Conservation (phyloP, 2,888 invertebrate genomes). For the Caenorhabditis zanzibari region DNA sequence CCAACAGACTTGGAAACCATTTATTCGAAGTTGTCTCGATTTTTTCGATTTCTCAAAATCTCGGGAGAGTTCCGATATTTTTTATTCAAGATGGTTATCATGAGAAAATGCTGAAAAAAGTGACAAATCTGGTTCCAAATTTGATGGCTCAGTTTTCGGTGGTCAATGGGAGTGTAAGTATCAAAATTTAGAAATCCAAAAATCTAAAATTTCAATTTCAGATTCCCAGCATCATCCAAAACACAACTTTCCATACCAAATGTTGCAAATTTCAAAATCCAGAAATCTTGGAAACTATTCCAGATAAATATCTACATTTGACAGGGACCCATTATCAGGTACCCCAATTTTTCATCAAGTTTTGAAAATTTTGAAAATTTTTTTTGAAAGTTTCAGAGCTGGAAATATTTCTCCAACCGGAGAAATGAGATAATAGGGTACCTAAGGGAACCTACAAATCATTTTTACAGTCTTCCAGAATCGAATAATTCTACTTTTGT, state of each 20-base stretch:
- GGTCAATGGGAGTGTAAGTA: conserved; percentile 16
- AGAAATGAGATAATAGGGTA: not conserved
- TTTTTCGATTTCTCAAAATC: not conserved
- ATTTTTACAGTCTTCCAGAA: not conserved
- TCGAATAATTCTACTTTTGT: not conserved
- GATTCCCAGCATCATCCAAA: not conserved
- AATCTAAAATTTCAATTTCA: not conserved
- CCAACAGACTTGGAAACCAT: conserved; percentile 1
- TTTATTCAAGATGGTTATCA: conserved; percentile 11
- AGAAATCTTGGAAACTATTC: not conserved
- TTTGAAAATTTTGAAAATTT: not conserved
- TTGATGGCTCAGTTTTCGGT: not conserved
- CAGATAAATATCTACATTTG: not conserved
- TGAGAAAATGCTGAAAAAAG: conserved; percentile 6
- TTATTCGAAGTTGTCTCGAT: not conserved
- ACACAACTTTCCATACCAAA: not conserved
- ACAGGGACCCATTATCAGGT: conserved; percentile 8
- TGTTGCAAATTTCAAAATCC: conserved; percentile 7
- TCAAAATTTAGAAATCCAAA: not conserved
- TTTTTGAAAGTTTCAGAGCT: not conserved
- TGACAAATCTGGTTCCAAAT: not conserved
- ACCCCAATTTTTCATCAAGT: not conserved
- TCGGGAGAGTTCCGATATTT: not conserved
- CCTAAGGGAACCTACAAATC: not conserved
- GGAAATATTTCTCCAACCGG: not conserved